phyloP scores from a whole-genome alignment of 2,797 vertebrate species.

The Mormyrus hasselquistii region DNA sequence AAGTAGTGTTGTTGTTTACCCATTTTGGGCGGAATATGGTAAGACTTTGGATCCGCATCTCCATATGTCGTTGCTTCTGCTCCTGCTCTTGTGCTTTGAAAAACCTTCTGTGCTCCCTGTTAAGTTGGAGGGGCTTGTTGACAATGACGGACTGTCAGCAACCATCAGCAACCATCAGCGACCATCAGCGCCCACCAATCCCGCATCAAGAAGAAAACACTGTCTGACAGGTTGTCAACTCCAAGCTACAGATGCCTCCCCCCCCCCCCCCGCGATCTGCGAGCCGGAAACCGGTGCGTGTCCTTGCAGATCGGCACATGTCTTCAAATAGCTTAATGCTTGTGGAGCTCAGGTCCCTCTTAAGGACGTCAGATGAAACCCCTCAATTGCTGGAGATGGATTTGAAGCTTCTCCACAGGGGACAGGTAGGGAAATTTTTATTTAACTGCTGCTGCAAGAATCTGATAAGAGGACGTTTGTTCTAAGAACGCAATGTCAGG shows the following conservation, averaged over 20 bases:
- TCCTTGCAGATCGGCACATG: conserved; percentile 38
- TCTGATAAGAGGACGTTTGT: conserved; percentile 63
- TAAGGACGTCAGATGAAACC: conserved; percentile 63
- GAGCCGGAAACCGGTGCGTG: conserved; percentile 27
- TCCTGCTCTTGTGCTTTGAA: not conserved
- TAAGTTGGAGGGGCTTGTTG: conserved; percentile 27
- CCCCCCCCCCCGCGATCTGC: conserved; percentile 38
- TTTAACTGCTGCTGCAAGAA: conserved; percentile 60
- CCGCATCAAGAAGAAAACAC: not conserved
- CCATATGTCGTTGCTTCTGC: conserved; percentile 18
- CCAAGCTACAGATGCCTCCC: not conserved
- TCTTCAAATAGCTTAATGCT: conserved; percentile 57
- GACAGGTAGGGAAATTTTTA: conserved; percentile 51
- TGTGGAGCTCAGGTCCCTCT: conserved; percentile 55
- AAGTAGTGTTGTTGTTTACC: not conserved
- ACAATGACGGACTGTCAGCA: conserved; percentile 12
- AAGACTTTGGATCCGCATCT: not conserved
- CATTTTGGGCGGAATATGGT: conserved; percentile 28
- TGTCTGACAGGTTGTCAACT: not conserved
- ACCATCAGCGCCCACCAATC: not conserved
- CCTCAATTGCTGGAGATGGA: conserved; percentile 55
- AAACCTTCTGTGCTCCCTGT: conserved; percentile 28
- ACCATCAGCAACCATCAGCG: not conserved
- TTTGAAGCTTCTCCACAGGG: conserved; percentile 48
- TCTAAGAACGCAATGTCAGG: conserved; percentile 64